Conservation (phyloP, 2,888 invertebrate species). For the Dendrolimus houi region DNA sequence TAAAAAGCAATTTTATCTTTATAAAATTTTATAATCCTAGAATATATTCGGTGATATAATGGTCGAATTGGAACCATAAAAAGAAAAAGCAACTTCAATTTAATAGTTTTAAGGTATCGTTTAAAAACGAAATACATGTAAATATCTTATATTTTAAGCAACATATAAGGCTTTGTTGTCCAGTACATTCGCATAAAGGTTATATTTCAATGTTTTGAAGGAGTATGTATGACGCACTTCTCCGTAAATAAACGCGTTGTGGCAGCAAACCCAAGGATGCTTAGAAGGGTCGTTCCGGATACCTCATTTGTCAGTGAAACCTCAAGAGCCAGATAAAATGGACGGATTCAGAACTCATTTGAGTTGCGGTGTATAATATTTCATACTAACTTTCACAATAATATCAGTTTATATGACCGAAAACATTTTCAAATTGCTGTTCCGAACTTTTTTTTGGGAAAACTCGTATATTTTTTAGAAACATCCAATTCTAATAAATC, state of each 20-base stretch:
- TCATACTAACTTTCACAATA: conserved; percentile 21
- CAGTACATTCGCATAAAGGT: not conserved
- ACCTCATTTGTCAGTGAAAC: conserved; percentile 41
- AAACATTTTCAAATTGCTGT: conserved; percentile 1
- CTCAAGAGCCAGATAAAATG: conserved; percentile 46
- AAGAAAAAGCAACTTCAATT: too few relatives aligned
- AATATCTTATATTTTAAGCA: too few relatives aligned
- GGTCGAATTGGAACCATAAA: too few relatives aligned
- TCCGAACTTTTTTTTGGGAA: not conserved
- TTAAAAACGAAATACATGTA: too few relatives aligned
- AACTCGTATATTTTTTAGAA: too few relatives aligned
- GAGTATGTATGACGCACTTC: not conserved
- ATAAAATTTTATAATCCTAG: too few relatives aligned
- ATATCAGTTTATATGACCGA: conserved; percentile 6
- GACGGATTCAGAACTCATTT: conserved; percentile 26
- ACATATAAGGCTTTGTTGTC: not conserved
- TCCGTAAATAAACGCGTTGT: conserved; percentile 12
- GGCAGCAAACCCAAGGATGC: conserved; percentile 27
- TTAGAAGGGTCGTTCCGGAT: conserved; percentile 26
- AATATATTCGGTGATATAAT: too few relatives aligned
- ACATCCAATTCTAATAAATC: not conserved
- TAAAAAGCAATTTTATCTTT: too few relatives aligned
- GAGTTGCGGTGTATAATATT: conserved; percentile 21
- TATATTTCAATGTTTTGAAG: not conserved
- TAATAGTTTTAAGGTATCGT: too few relatives aligned